phyloP scores from a whole-genome alignment of 2,888 invertebrate species.

The Ectropis crepuscularia region DNA sequence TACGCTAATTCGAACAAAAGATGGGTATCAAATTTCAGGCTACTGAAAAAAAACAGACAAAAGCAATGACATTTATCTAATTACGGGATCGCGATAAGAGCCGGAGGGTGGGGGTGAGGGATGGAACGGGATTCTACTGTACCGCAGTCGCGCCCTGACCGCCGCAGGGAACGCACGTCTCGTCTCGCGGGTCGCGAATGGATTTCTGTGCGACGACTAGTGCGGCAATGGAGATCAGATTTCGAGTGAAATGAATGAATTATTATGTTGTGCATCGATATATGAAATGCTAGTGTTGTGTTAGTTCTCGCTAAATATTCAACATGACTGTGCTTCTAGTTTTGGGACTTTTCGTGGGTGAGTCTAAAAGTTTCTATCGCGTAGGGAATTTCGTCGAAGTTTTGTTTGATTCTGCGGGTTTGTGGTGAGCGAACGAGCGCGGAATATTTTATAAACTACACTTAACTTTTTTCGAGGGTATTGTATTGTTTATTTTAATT shows the following conservation, averaged over 20 bases:
- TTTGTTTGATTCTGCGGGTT: constrained; percentile 22
- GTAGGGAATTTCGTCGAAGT: constrained; percentile 15
- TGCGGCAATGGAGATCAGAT: constrained; percentile 36
- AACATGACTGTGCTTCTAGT: constrained; percentile 61
- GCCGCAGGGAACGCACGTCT: constrained; percentile 45
- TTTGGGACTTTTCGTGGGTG: constrained; percentile 63
- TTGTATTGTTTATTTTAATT: too few relatives aligned
- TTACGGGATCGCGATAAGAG: constrained; percentile 80
- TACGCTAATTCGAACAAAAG: constrained; percentile 44
- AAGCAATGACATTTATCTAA: constrained; percentile 83
- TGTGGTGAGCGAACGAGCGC: constrained; percentile 7
- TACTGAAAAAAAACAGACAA: constrained; percentile 65
- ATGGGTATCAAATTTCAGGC: constrained; percentile 55
- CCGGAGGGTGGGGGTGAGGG: constrained; percentile 49
- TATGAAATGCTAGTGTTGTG: constrained; percentile 38
- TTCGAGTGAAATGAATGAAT: constrained; percentile 32
- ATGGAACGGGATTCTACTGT: constrained; percentile 57
- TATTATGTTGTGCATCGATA: constrained; percentile 32
- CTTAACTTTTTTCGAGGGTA: neutral
- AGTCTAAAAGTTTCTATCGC: constrained; percentile 42
- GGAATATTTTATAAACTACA: constrained; percentile 9
- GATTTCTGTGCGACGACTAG: constrained; percentile 37
- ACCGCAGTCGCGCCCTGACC: constrained; percentile 64
- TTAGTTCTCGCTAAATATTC: constrained; percentile 38
- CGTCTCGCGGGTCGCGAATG: constrained; percentile 31